Evolutionary conservation across 1,140 invertebrate genomes (phyloP).

Genomic region (Micrasema longulum): DNA sequence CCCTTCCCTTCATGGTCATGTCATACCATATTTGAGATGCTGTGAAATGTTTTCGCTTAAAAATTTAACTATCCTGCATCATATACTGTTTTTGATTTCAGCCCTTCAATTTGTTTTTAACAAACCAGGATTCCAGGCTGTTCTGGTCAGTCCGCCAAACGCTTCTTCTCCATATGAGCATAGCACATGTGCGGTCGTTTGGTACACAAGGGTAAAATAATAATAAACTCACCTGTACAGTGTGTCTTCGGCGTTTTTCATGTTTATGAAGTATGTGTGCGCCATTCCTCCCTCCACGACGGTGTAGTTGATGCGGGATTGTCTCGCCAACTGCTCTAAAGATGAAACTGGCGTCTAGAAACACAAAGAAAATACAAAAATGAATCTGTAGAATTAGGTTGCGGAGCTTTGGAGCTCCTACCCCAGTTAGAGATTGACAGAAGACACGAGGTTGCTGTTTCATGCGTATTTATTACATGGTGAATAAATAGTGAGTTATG

Average conservation of each 20-base stretch:
- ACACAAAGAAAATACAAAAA: slow-evolving; percentile 58
- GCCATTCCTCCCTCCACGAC: slow-evolving; percentile 83
- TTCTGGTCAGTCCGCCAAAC: not conserved
- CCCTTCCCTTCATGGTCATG: no score
- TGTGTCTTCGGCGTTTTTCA: slow-evolving; percentile 91
- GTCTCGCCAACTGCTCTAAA: slow-evolving; percentile 86
- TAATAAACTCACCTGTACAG: slow-evolving; percentile 80
- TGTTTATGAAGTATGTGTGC: slow-evolving; percentile 90
- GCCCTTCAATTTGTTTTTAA: not conserved
- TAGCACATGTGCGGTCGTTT: not conserved
- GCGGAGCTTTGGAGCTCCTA: no score
- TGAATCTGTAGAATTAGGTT: not conserved
- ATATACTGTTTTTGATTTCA: no score
- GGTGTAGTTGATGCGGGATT: slow-evolving; percentile 93
- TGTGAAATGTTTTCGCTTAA: no score
- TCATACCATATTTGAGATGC: no score
- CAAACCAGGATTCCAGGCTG: not conserved
- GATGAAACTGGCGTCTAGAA: slow-evolving; percentile 90
- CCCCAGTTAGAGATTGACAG: no score
- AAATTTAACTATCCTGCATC: not conserved
- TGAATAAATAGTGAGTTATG: not conserved
- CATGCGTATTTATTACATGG: no score
- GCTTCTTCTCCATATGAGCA: not conserved
- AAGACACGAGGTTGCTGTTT: no score
- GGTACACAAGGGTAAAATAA: not conserved